Evolutionary conservation across 2,113 vertebrate species (phyloP), one percentile per base, ranked within the genome.

Genomic region (Amphilophus citrinellus): DNA sequence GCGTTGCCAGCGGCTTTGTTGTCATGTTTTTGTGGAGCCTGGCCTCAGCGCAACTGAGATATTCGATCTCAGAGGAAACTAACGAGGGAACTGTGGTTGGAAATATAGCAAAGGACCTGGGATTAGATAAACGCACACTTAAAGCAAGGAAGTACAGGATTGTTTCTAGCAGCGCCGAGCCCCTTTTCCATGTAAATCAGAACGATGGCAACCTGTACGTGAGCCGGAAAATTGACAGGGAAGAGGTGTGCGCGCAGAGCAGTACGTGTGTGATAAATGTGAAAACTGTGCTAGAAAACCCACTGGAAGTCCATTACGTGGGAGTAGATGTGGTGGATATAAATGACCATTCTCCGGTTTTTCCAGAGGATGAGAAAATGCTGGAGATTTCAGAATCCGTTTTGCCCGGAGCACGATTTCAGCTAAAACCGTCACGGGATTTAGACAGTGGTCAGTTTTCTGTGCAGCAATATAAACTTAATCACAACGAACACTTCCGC

Each of bases 81-180:
- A 90, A 92, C 2, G 86, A 92, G 32, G 94, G 93, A 11, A 79
- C 91, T 39, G 60, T 89, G 17, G 93, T 96, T n/a, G 96, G 95
- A 76, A 95, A 96, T 22, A 56, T 96, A 4, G 94, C 94, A 7
- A 95, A 94, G 9, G 95, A 96, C 87, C 71, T 96, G 17, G 94
- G 95, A 17, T 22, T 96, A 14, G 94, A 96, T 22, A 68, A 88
- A 32, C 73, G 35, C 24, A 84, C 83, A 0, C 42, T 95, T 24
- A 86, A 39, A 30, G 80, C 92, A 0, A 87, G 96, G 24, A 86
- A 91, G 11, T 93, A 91, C 61, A 84, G 96, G 2, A 86, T 96
- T 20, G 93, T 95, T 13, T 93, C 94, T 18, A 80, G 79, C 22
- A 75, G 50, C 1, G 77, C 85, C 1, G 83, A 93, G 1, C 68